Evolutionary conservation across 2,888 invertebrate species (phyloP), one percentile per base, ranked within the genome.

Genomic region (Clivina fossor): DNA sequence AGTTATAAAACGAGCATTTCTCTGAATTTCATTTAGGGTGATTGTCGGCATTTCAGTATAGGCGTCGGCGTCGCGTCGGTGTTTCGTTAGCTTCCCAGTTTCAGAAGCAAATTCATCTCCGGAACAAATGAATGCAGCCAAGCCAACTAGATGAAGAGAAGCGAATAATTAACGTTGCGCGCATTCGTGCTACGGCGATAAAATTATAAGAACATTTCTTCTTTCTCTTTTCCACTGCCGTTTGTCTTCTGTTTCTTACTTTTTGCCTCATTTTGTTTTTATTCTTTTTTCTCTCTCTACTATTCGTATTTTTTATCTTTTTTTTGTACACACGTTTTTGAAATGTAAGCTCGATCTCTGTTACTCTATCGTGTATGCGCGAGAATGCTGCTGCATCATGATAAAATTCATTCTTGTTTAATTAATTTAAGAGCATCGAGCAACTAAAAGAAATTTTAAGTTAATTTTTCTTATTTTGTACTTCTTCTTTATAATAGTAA

Each of bases 401-500:
- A 44, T 44, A 32, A 44, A 28, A 44, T 32, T 28, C 28, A 44
- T 44, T 47, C 35, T 33, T 48, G 48, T 48, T 47, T 48, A 48
- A 44, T 44, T 44, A 44, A 48, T 48, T 48, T 48, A 26, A 48
- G 24, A 48, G 37, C 22, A 37, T 26, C 37, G 35, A 37, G 9
- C 48, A 48, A 37, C 26, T 37, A 48, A 37, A 48, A 33, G 24
- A 32, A 35, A 32, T 46, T 46, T 46, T 47, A n/a, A 20, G 8
- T 16, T 47, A 22, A 47, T 22, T 35, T 33, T 47, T 28, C 35
- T 47, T 32, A 33, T 47, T 22, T 35, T 33, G 11, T 43, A 26
- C 4, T 30, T 44, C 24, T 20, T 44, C 15, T 28, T 28, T n/a
- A n/a, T n/a, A n/a, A n/a, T n/a, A n/a, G n/a, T n/a, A n/a, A n/a